Evolutionary conservation across 2,113 vertebrate genomes (phyloP).

Genomic region (Cavia aperea): DNA sequence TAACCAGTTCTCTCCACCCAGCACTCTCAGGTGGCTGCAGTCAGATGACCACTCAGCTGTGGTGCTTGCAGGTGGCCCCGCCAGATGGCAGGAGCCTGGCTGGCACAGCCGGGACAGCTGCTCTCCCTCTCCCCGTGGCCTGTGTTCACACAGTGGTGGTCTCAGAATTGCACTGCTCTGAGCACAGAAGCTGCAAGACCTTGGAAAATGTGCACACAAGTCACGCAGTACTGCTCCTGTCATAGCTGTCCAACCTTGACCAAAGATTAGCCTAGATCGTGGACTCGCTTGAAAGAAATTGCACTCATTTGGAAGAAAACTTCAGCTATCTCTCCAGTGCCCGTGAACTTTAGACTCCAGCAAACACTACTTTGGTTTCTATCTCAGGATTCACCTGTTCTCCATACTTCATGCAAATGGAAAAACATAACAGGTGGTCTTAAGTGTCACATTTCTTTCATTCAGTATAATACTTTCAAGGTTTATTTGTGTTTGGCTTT

Average conservation of each 20-base stretch:
- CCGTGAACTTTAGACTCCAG: neutral
- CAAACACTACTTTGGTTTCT: neutral
- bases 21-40: neutral
- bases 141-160: fast-evolving
- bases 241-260: neutral
- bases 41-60: neutral
- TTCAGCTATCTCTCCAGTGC: neutral
- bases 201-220: neutral
- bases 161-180: neutral
- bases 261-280: neutral
- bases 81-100: neutral
- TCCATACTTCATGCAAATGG: neutral
- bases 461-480: neutral
- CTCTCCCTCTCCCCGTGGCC: fast-evolving
- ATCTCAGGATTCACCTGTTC: neutral
- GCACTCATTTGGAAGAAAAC: neutral
- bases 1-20: neutral
- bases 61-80: neutral
- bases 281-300: neutral
- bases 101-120: neutral
- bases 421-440: neutral
- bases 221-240: neutral
- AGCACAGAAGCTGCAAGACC: neutral
- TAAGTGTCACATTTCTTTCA: neutral
- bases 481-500: neutral